Conservation (phyloP, 1,140 invertebrate genomes). For the Brachionus koreanus region DNA sequence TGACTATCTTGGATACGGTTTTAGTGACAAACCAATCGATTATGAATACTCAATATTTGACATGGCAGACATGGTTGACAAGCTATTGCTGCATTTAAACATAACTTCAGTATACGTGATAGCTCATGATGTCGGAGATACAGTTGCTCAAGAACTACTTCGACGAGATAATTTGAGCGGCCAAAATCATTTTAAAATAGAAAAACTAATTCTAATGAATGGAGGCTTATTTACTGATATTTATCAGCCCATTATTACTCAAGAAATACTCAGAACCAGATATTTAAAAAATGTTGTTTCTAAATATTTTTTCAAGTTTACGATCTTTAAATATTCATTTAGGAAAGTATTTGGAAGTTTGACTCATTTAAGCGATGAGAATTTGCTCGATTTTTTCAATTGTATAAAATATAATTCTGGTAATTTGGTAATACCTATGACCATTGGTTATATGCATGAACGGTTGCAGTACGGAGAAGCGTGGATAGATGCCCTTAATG, state of each 20-base stretch:
- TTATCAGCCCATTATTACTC: slow-evolving; percentile 47
- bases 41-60: slow-evolving; percentile 52
- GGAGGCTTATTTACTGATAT: slow-evolving; percentile 54
- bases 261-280: slow-evolving; percentile 5
- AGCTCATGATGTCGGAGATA: slow-evolving; percentile 58
- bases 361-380: slow-evolving; percentile 49
- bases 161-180: slow-evolving; percentile 47
- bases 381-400: slow-evolving; percentile 51
- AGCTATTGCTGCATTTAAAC: slow-evolving; percentile 46
- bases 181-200: slow-evolving; percentile 44
- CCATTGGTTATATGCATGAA: slow-evolving; percentile 47
- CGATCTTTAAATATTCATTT: slow-evolving; percentile 21
- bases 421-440: slow-evolving; percentile 46
- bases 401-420: slow-evolving; percentile 49
- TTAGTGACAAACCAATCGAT: slow-evolving; percentile 58
- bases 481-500: slow-evolving; percentile 48
- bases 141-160: slow-evolving; percentile 55
- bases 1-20: slow-evolving; percentile 57
- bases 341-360: slow-evolving; percentile 50
- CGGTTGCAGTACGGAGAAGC: slow-evolving; percentile 12
- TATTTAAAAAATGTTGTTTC: neutral
- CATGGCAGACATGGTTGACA: slow-evolving; percentile 53
- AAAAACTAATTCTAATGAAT: slow-evolving; percentile 52
- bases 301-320: slow-evolving; percentile 5
- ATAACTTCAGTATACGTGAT: slow-evolving; percentile 51